Evolutionary conservation across 2,888 invertebrate genomes (phyloP).

Genomic region (Micropterix aruncella): DNA sequence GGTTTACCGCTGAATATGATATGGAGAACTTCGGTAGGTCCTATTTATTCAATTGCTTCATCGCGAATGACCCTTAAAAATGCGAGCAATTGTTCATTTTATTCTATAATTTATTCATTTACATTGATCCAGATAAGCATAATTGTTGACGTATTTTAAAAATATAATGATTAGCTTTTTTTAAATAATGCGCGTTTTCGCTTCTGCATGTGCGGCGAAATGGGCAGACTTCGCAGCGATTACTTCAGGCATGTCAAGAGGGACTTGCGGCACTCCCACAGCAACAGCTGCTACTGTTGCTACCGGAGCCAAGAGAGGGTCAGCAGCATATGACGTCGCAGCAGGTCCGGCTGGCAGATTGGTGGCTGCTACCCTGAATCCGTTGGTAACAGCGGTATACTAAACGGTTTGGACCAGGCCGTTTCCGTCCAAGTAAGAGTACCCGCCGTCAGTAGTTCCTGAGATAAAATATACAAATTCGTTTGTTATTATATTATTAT

Average conservation of each 20-base stretch:
- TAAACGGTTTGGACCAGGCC: conserved; percentile 49
- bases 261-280: not conserved
- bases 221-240: not conserved
- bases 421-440: conserved; percentile 54
- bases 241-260: not conserved
- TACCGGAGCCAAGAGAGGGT: too few species aligned
- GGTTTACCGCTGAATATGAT: too few species aligned
- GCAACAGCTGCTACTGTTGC: not conserved
- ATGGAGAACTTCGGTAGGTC: too few species aligned
- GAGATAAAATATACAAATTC: too few species aligned
- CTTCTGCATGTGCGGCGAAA: not conserved
- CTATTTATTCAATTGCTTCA: too few species aligned
- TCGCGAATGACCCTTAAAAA: too few species aligned
- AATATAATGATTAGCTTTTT: too few species aligned
- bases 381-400: conserved; percentile 45
- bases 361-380: conserved; percentile 50
- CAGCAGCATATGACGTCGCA: not conserved
- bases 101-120: too few species aligned
- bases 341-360: conserved; percentile 37
- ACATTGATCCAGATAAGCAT: too few species aligned
- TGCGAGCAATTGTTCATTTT: too few species aligned
- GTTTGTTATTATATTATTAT: too few species aligned
- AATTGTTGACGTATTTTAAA: too few species aligned
- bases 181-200: not conserved
- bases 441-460: conserved; percentile 50